Base-by-base conservation (phyloP, 2,797 vertebrate species). In the Eupleurogrammus muticus region DNA sequence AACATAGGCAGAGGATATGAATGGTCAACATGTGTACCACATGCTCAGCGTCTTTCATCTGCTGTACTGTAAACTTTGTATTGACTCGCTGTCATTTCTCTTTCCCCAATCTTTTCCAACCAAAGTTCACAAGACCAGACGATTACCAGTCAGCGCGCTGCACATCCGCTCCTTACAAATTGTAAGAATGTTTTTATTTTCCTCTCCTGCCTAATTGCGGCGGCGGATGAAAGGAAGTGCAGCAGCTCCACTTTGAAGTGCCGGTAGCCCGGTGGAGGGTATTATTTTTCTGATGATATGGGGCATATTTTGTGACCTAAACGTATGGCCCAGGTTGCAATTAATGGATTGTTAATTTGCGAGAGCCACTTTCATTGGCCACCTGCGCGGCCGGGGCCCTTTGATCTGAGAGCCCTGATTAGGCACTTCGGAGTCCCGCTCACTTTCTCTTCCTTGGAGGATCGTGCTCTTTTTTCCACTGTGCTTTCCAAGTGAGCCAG, bases 321-420 rank as follows among this genome's bases (percentile, higher is more conserved):
- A 87, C 19, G 67, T 70, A 73, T 57, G 60, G 79, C 89, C 92
- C 78, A 0, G 23, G 42, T 86, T 92, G 90, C 81, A 91, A 91
- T 93, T 92, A 93, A 93, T 92, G 89, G 80, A 85, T 77, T 89
- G 89, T 92, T 94, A 92, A 94, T 95, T 92, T 70, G 66, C 71
- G 38, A 82, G 81, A 93, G 86, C 82, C 83, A 80, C 87, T 92
- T 94, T 93, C 88, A 90, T 87, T 85, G 91, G 90, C 89, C 83
- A 89, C 87, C 91, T 91, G 88, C 71, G 81, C 77, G 17, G 87
- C 79, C 21, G 1, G 12, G 80, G 62, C 79, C 52, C 91, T 94
- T 94, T 94, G 90, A 94, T 94, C 90, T 90, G 78, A 35, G 83
- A 61, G 89, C 80, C 87, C 87, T 90, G 90, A 93, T 93, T 92